Base-by-base conservation (phyloP, 2,888 invertebrate genomes). In the Sclerodermus sp. region DNA sequence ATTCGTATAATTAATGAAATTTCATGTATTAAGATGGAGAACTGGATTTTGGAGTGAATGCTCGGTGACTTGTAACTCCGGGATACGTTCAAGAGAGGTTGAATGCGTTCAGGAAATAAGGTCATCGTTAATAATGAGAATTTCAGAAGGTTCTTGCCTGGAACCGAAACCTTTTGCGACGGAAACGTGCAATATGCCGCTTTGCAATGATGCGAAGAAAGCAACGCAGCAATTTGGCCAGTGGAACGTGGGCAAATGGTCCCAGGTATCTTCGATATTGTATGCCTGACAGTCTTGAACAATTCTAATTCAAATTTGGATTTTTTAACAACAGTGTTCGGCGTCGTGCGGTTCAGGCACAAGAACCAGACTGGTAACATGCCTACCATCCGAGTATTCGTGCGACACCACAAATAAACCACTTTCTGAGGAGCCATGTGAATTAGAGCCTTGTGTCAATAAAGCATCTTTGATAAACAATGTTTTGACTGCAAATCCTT, bases 41-140 rank as follows among this genome's bases (percentile, higher is more conserved):
- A 84, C 87, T 0, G 84, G 84, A 1, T 84, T 87, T 6, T 95
- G 94, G 94, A 85, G 87, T 4, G 83, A 86, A 0, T 95, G 95
- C 67, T 88, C 87, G 4, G 82, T 79, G 12, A 84, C 85, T 0
- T 93, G 95, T 72, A 89, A 90, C 0, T 84, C 85, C 12, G 91
- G 91, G 0, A 80, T 84, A 15, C 87, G 89, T 62, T 85, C 84
- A 0, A 83, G 93, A 30, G 84, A 87, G 14, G 81, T 91, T 1
- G 86, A 86, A 52, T 95, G 92, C 77, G 87, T 85, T 45, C 87
- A 88, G 65, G 79, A 82, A 58, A 77, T 83, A 36, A 81, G 81
- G 1, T 68, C 81, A 1, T 79, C 80, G 12, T 60, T 82, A 60
- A 78, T 78, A 16, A 74, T 85, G 66, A 79, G 83, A 61, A 84